Conservation (phyloP, 2,888 invertebrate genomes). For the Vandiemenella viatica region DNA sequence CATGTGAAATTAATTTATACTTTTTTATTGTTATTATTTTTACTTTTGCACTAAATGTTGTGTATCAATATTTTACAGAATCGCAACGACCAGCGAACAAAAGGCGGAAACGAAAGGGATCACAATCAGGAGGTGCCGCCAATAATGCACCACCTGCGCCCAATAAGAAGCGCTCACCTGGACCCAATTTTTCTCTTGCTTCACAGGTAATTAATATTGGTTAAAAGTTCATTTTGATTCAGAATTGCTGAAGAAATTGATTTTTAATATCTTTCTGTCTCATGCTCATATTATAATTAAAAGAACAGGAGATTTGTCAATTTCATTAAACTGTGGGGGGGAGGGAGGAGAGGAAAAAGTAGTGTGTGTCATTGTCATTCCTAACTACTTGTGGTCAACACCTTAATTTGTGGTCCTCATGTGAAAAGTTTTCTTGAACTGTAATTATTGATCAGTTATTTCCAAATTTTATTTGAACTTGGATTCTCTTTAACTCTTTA, state of each 20-base stretch:
- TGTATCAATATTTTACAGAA: conserved; percentile 56
- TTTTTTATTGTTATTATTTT: conserved; percentile 1
- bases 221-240: not conserved
- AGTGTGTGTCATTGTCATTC: no score
- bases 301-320: no score
- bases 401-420: no score
- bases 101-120: conserved; percentile 90
- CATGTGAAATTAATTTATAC: no score
- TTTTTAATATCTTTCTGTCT: not conserved
- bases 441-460: no score
- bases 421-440: no score
- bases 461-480: no score
- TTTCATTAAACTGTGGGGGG: no score
- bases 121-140: conserved; percentile 61
- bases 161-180: conserved; percentile 90
- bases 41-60: conserved; percentile 2
- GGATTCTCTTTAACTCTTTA: no score
- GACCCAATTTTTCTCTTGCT: conserved; percentile 90
- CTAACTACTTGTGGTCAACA: no score
- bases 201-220: conserved; percentile 59
- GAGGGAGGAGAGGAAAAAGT: no score
- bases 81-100: conserved; percentile 89
- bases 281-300: no score
- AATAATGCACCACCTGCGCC: conserved; percentile 74
- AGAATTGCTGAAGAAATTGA: not conserved